Evolutionary conservation across 2,113 vertebrate species (phyloP).

Genomic region (Argyrosomus japonicus): DNA sequence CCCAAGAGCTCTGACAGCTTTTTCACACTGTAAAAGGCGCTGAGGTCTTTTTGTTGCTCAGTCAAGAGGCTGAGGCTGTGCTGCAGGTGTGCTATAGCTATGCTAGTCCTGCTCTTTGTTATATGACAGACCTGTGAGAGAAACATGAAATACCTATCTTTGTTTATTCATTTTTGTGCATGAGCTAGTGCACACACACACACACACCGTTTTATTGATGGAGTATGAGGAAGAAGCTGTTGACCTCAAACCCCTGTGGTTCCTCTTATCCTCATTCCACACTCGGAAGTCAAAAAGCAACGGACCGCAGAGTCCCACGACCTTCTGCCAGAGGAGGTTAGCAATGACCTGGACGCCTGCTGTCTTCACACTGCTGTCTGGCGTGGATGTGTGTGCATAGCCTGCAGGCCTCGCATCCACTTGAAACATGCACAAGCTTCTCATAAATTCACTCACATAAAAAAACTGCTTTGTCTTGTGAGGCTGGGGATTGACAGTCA

Average conservation of each 20-base stretch:
- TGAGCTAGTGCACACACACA: neutral
- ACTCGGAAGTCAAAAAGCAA: constrained; percentile 34
- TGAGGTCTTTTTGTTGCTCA: neutral
- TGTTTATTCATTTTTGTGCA: neutral
- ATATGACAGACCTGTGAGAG: neutral
- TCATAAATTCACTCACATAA: constrained; percentile 16
- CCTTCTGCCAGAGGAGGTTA: constrained; percentile 54
- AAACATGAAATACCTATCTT: neutral
- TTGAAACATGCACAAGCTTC: constrained; percentile 9
- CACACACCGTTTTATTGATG: neutral
- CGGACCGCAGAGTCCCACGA: constrained; percentile 25
- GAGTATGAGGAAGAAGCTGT: constrained; percentile 18
- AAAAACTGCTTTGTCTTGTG: constrained; percentile 30
- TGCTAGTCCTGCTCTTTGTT: constrained; percentile 2
- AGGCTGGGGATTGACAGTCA: constrained; percentile 37
- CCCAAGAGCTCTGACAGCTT: constrained; percentile 19
- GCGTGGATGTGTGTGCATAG: neutral
- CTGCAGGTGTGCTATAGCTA: neutral
- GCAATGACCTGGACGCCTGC: constrained; percentile 25
- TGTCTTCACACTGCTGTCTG: constrained; percentile 33
- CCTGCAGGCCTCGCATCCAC: constrained; percentile 34
- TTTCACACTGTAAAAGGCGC: constrained; percentile 15
- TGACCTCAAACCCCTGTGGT: constrained; percentile 28
- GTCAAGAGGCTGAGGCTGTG: neutral
- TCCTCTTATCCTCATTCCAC: constrained; percentile 52